Percentiles rank a stretch among this genome's conserved stretches.
phyloP scores from a whole-genome alignment of 2,888 invertebrate species.

The Pachydiplax longipennis region DNA sequence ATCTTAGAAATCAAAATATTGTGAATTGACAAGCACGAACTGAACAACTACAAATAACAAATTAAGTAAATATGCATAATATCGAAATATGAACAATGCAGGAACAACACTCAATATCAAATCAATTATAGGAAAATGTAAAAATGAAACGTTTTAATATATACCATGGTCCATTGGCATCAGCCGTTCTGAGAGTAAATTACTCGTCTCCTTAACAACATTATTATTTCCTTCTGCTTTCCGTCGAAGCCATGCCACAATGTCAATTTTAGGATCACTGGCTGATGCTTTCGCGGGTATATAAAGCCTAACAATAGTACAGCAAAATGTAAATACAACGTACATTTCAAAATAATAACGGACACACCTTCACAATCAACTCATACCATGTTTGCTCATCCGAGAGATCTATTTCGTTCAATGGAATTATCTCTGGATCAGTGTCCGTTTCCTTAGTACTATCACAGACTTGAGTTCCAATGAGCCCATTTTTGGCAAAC shows the following conservation, averaged over 20 bases:
- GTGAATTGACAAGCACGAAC: too few species aligned
- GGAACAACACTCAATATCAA: too few species aligned
- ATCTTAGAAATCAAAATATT: too few species aligned
- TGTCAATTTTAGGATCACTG: neutral
- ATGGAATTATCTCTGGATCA: slow-evolving; percentile 4
- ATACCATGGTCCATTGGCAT: neutral
- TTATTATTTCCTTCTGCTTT: neutral
- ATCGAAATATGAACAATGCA: too few species aligned
- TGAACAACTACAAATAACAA: too few species aligned
- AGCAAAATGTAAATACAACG: neutral
- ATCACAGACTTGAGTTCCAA: slow-evolving; percentile 32
- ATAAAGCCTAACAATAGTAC: slow-evolving; percentile 15
- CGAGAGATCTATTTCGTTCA: slow-evolving; percentile 22
- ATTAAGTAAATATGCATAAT: too few species aligned
- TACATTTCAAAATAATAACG: neutral
- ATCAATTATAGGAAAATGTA: neutral
- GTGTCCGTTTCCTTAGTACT: neutral
- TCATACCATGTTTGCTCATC: slow-evolving; percentile 30
- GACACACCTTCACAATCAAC: neutral
- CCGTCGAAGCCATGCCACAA: slow-evolving; percentile 1
- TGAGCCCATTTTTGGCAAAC: slow-evolving; percentile 8
- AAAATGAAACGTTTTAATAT: neutral
- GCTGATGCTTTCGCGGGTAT: neutral
- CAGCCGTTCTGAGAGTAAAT: neutral
- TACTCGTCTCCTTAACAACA: neutral